Evolutionary conservation across 2,888 invertebrate genomes (phyloP), one percentile per base, ranked within the genome.

Genomic region (Eugnorisma glareosa): DNA sequence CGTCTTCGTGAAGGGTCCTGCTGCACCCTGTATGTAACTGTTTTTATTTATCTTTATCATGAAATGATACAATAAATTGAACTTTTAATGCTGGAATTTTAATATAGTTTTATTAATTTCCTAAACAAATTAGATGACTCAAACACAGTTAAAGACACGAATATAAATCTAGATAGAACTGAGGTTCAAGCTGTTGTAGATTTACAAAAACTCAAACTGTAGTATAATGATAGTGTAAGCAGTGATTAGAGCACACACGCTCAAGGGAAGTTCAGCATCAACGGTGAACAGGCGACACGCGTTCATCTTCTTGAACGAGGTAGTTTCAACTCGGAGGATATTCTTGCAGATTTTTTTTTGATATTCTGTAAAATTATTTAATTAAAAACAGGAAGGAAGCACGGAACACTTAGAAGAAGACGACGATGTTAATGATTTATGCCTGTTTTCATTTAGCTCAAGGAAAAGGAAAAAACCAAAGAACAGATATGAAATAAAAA

Each of bases 161-260:
- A 59, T 40, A 70, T 40, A 10, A 40, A 59, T 40, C 15, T 31
- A 59, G 24, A 2, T 31, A 63, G 63, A 24, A 15, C 13, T 63
- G 1, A n/a, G 3, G 21, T 54, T 1, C 2, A 40, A 21, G 2
- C 7, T 28, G 28, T 28, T 37, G 28, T 15, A 59, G 13, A 70
- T 43, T 63, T 63, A 79, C 13, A 79, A 63, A 48, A 79, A 79
- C 43, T 54, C 72, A 15, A 80, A 73, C 35, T 79, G 79, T n/a
- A 79, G 35, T n/a, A 66, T 35, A 24, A 79, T 73, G 7, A 79
- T 43, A 31, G 57, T 31, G 31, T 79, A 79, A 13, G 37, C 73
- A 24, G 79, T 66, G 4, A 79, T 18, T 1, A 79, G 64, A 15
- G 43, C 51, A 15, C 69, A 45, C 5, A 79, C 37, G 2, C 28